Evolutionary conservation across 2,113 vertebrate species (phyloP).

Genomic region (Campylomormyrus tamandua): DNA sequence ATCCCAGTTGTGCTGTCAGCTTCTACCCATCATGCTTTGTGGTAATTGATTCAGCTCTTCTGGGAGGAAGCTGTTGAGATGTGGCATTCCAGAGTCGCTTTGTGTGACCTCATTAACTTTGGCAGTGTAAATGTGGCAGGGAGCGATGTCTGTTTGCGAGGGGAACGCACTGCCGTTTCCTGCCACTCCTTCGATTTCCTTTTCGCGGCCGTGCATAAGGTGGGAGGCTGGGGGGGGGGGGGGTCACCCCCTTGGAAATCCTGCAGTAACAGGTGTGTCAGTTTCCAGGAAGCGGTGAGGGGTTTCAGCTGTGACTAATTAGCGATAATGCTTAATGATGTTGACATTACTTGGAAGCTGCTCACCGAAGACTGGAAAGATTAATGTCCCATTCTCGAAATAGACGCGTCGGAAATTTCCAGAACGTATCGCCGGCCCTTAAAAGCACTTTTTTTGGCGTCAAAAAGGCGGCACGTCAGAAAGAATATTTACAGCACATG

Average conservation of each 20-base stretch:
- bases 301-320: constrained; percentile 10
- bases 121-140: background rate
- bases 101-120: constrained; percentile 20
- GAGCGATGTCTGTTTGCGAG: background rate
- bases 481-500: background rate
- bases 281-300: background rate
- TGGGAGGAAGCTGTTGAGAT: constrained; percentile 24
- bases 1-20: background rate
- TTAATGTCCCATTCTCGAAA: constrained; percentile 4
- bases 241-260: background rate
- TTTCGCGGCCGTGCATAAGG: background rate
- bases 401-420: background rate
- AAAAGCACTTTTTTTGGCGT: background rate
- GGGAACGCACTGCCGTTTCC: background rate
- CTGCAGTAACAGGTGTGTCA: background rate
- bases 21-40: constrained; percentile 23
- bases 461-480: background rate
- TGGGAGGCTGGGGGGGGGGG: no score
- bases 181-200: background rate
- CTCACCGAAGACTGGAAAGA: constrained; percentile 9
- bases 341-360: constrained; percentile 10
- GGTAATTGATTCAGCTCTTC: constrained; percentile 36
- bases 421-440: background rate
- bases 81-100: background rate
- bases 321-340: constrained; percentile 16